Conservation (phyloP, 2,797 vertebrate genomes). For the Neostethus bicornis region DNA sequence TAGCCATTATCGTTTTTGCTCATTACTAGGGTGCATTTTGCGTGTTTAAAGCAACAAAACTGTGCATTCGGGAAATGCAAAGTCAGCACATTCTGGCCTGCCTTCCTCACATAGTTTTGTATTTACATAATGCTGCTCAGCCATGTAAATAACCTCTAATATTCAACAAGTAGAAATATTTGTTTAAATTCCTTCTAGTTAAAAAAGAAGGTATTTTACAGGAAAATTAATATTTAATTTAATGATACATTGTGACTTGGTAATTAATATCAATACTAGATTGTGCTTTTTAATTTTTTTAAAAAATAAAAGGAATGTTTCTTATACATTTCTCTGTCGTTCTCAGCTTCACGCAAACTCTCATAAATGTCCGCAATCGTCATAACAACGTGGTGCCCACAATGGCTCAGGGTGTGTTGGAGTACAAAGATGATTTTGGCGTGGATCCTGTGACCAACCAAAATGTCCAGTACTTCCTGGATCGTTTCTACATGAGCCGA, state of each 20-base stretch:
- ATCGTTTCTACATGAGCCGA: conserved; percentile 99
- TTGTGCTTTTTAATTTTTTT: too few relatives aligned
- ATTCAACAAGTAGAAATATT: too few relatives aligned
- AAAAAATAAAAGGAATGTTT: accelerated
- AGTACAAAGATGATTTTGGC: conserved; percentile 92
- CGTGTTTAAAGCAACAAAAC: neutral
- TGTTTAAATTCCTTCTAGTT: too few relatives aligned
- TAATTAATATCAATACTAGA: too few relatives aligned
- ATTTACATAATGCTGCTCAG: too few relatives aligned
- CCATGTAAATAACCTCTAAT: too few relatives aligned
- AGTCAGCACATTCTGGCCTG: neutral
- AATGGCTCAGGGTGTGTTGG: conserved; percentile 96
- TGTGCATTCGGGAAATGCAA: neutral
- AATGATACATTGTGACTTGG: too few relatives aligned
- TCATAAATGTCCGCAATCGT: conserved; percentile 90
- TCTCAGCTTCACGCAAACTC: conserved; percentile 89
- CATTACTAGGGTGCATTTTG: neutral
- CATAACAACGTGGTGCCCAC: conserved; percentile 96
- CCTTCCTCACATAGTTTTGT: too few relatives aligned
- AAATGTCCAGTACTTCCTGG: conserved; percentile 98
- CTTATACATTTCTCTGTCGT: neutral
- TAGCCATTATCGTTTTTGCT: neutral
- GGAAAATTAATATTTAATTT: too few relatives aligned
- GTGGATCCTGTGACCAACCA: conserved; percentile 94
- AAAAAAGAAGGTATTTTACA: too few relatives aligned